Percentiles rank a stretch among this genome's conserved stretches.
phyloP scores from a whole-genome alignment of 2,113 vertebrate genomes.

The Mixornis gularis region DNA sequence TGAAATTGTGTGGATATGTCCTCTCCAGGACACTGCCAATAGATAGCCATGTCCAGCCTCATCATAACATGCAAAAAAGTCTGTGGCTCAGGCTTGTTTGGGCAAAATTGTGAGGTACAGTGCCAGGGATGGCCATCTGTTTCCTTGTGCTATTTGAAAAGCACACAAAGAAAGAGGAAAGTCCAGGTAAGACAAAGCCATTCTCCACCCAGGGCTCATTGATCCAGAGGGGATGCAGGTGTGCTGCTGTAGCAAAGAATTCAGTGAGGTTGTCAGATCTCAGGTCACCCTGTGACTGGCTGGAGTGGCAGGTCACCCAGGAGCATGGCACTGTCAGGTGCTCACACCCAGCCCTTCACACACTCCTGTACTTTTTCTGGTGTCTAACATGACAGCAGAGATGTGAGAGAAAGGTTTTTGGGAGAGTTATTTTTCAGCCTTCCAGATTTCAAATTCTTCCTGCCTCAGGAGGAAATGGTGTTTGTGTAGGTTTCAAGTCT shows the following conservation, averaged over 20 bases:
- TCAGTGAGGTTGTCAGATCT: background rate
- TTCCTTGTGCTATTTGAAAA: background rate
- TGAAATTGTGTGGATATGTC: background rate
- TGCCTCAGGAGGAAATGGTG: background rate
- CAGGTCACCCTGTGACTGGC: background rate
- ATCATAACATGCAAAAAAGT: background rate
- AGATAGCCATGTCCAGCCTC: background rate
- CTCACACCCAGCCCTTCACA: background rate
- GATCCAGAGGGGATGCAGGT: background rate
- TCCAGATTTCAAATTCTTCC: background rate
- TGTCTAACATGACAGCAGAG: background rate
- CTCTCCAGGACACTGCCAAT: background rate
- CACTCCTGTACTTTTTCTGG: background rate
- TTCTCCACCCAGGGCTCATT: background rate
- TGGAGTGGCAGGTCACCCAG: background rate
- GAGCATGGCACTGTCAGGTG: background rate
- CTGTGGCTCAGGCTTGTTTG: background rate
- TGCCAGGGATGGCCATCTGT: background rate
- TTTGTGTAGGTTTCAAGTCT: background rate
- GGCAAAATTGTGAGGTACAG: background rate
- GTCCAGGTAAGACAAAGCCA: background rate
- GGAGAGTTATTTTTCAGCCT: background rate
- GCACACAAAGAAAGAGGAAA: background rate
- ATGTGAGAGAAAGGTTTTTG: background rate
- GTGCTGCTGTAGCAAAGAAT: background rate